Evolutionary conservation across 1,140 invertebrate species (phyloP).

Genomic region (Anadara kagoshimensis): DNA sequence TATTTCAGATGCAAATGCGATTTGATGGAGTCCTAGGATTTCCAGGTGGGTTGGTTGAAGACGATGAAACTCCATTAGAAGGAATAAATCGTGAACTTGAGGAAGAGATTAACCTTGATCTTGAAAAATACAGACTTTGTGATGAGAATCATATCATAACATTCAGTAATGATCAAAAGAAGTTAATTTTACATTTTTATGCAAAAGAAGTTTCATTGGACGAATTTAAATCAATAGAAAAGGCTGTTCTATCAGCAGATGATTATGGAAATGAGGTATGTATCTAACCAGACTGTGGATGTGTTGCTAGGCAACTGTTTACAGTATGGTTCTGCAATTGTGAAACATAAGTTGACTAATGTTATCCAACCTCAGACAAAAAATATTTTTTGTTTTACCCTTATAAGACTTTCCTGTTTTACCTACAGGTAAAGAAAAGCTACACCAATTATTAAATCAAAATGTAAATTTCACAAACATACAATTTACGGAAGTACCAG

Average conservation of each 20-base stretch:
- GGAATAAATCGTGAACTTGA: constrained; percentile 76
- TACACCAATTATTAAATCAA: too few relatives aligned
- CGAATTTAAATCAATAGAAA: constrained; percentile 73
- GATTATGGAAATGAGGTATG: constrained; percentile 76
- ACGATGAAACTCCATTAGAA: constrained; percentile 71
- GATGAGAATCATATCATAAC: constrained; percentile 63
- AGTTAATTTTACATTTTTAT: constrained; percentile 76
- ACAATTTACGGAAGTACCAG: too few relatives aligned
- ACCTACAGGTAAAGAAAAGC: too few relatives aligned
- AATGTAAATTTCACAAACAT: too few relatives aligned
- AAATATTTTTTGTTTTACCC: too few relatives aligned
- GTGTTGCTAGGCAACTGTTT: too few relatives aligned
- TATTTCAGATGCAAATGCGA: constrained; percentile 77
- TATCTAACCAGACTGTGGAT: not conserved
- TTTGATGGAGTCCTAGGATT: constrained; percentile 80
- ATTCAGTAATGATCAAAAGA: constrained; percentile 64
- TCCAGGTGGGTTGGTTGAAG: constrained; percentile 77
- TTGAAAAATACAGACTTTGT: constrained; percentile 52
- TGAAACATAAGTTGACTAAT: too few relatives aligned
- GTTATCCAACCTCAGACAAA: too few relatives aligned
- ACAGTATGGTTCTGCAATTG: too few relatives aligned
- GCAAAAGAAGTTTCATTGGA: constrained; percentile 72
- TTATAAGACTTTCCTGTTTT: too few relatives aligned
- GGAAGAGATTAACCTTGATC: constrained; percentile 77
- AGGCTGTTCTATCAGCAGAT: constrained; percentile 60